Evolutionary conservation across 2,797 vertebrate genomes (phyloP).

Genomic region (Chelon auratus): DNA sequence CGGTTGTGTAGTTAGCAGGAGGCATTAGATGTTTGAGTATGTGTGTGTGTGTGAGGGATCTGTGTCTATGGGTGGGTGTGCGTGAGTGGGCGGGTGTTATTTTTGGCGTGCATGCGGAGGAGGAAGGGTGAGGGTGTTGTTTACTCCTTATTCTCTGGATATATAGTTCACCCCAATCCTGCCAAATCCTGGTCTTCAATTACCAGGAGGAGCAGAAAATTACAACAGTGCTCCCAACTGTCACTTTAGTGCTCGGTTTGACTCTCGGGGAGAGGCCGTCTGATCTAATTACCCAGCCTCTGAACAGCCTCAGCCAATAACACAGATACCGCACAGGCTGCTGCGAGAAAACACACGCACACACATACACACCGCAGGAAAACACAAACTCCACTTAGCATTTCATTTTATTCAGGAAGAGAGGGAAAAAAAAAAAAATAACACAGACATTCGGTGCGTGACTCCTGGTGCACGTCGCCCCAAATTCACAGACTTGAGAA

Average conservation of each 20-base stretch:
- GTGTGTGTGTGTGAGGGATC: conserved; percentile 32
- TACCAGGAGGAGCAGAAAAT: conserved; percentile 79
- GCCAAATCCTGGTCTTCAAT: conserved; percentile 77
- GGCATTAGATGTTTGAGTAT: conserved; percentile 26
- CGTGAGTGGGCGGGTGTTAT: conserved; percentile 63
- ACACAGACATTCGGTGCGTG: conserved; percentile 26
- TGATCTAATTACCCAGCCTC: conserved; percentile 81
- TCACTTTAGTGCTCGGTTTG: conserved; percentile 72
- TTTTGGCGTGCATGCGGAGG: conserved; percentile 66
- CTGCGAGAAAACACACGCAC: conserved; percentile 23
- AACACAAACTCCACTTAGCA: conserved; percentile 37
- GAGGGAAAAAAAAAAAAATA: conserved; percentile 1
- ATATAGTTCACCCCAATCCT: conserved; percentile 64
- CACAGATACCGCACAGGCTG: conserved; percentile 51
- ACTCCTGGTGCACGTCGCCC: conserved; percentile 46
- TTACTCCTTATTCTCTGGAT: conserved; percentile 66
- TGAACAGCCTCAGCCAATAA: conserved; percentile 76
- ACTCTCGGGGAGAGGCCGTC: conserved; percentile 74
- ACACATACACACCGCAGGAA: conserved; percentile 20
- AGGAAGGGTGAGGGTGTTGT: conserved; percentile 66
- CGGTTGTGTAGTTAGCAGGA: conserved; percentile 8
- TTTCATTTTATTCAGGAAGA: conserved; percentile 54
- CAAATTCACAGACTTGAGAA: conserved; percentile 52
- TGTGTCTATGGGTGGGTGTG: conserved; percentile 51
- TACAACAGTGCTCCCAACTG: conserved; percentile 78